Evolutionary conservation across 35 echinoderm and acorn worm genomes (phyloP).

Genomic region (Heliocidaris erythrogramma): DNA sequence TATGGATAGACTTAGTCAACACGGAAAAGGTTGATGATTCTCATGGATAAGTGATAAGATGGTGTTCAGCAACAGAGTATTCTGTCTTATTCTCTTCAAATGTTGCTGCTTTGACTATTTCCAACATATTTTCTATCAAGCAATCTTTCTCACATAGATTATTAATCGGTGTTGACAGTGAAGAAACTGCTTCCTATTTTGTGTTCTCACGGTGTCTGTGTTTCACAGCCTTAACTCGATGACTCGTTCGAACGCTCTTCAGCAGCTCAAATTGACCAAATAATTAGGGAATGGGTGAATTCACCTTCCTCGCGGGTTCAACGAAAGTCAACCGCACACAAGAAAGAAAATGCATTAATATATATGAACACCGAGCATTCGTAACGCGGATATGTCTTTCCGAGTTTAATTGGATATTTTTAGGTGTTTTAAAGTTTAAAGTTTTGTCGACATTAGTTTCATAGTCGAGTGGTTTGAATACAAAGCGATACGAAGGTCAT

Average conservation of each 20-base stretch:
- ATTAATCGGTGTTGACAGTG: conserved; percentile 2
- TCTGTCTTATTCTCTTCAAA: background rate
- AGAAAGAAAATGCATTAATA: background rate
- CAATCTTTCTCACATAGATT: background rate
- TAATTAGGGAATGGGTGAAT: conserved; percentile 22
- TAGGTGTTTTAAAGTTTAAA: background rate
- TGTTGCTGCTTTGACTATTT: background rate
- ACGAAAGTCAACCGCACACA: background rate
- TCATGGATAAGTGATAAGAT: background rate
- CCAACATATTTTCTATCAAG: background rate
- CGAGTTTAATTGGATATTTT: background rate
- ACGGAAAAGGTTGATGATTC: background rate
- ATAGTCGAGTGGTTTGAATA: no score
- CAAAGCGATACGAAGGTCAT: no score
- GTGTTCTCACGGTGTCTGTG: background rate
- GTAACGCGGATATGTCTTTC: background rate
- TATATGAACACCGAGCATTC: background rate
- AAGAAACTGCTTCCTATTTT: background rate
- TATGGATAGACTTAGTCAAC: background rate
- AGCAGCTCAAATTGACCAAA: conserved; percentile 30
- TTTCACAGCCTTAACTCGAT: background rate
- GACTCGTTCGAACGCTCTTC: background rate
- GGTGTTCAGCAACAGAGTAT: background rate
- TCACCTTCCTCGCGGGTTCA: background rate
- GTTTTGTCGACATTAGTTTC: no score